Evolutionary conservation across 2,113 vertebrate species (phyloP), one percentile per base, ranked within the genome.

Genomic region (Ardeotis arabs): DNA sequence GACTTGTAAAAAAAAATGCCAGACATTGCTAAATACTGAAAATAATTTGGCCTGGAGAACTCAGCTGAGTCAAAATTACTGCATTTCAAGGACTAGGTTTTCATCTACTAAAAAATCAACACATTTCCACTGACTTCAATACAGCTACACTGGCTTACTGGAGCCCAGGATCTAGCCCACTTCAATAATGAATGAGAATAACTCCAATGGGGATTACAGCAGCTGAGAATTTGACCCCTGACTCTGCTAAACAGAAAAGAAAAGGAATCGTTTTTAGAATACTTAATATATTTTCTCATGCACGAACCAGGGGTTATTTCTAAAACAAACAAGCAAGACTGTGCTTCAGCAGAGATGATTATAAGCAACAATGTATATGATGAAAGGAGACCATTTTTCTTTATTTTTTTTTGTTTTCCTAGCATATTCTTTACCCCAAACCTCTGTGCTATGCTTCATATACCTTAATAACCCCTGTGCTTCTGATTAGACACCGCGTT

Each of bases 241-340:
- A 95, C 80, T 91, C 52, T 73, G 66, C 44, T 85, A 73, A 53
- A 56, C 9, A 58, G 39, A 93, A 73, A 93, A 93, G 77, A 87
- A 93, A 93, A 89, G 27, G 79, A 90, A 90, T 56, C 12, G 35
- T 49, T 89, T 93, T 94, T 81, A 90, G 89, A 95, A 94, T 96
- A 82, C 68, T 95, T 96, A 95, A 84, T 96, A 73, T 95, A 90
- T 95, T 92, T 97, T 93, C 91, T 70, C 92, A 96, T 75, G 37
- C 52, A 75, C 2, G 10, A 92, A 87, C 47, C 21, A 78, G 52
- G 20, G n/a, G 55, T 70, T 95, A 90, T 90, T 93, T 84, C 76
- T 95, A 87, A 96, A 97, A 91, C 76, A 97, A 97, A 97, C 64
- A 95, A 93, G 41, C 16, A 90, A 90, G 31, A 66, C 27, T 41